These are phyloP conservation scores for Hypselothyrea guttata DNA, from an alignment of 2,888 invertebrate species.

Conservation along the genomic window DNA sequence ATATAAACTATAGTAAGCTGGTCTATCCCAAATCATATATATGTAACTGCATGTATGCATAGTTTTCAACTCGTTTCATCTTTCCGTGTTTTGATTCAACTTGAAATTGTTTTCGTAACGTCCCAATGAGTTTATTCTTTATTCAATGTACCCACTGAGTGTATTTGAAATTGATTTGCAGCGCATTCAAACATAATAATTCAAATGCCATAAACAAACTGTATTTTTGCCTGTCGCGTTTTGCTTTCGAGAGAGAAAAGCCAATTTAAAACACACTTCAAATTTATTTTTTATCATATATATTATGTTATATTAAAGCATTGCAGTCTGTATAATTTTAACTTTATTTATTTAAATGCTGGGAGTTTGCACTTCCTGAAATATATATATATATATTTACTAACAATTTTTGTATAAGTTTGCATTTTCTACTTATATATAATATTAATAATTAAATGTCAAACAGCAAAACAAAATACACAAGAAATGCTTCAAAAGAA, in stretches of 20 bases:
- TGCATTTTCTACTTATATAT: conserved; percentile 67
- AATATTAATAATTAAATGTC: conserved; percentile 50
- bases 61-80: conserved; percentile 11
- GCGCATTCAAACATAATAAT: conserved; percentile 24
- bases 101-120: too few species aligned
- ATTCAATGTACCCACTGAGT: conserved; percentile 4
- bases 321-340: neutral
- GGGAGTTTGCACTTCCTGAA: conserved; percentile 20
- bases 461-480: conserved; percentile 61
- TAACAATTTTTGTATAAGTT: conserved; percentile 53
- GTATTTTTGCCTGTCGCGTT: conserved; percentile 8
- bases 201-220: conserved; percentile 35
- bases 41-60: too few species aligned
- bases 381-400: too few species aligned
- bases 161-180: conserved; percentile 49
- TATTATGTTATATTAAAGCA: conserved; percentile 5
- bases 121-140: neutral
- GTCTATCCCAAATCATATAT: conserved; percentile 10
- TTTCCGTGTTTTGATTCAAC: too few species aligned
- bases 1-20: conserved; percentile 25
- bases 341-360: conserved; percentile 10
- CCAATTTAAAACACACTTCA: conserved; percentile 4
- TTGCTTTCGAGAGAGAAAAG: conserved; percentile 1
- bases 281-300: neutral
- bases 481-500: conserved; percentile 62